Evolutionary conservation across 2,113 vertebrate genomes (phyloP).

Genomic region (Arvicanthis niloticus): DNA sequence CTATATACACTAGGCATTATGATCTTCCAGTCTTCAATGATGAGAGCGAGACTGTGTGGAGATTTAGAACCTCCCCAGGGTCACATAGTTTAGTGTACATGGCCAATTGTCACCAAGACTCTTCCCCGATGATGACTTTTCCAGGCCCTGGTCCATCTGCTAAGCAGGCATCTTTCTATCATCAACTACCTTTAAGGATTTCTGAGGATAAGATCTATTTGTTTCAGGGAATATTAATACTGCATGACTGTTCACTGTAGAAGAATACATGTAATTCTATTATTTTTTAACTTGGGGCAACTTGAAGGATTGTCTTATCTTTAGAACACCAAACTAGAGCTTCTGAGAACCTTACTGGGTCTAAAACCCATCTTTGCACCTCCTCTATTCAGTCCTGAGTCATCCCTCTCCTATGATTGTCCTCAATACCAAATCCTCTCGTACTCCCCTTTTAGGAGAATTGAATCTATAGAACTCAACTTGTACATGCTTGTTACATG

Average conservation of each 20-base stretch:
- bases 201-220: not conserved
- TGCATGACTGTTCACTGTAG: accelerated
- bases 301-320: not conserved
- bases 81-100: not conserved
- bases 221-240: not conserved
- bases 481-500: not conserved
- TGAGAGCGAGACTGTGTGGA: accelerated
- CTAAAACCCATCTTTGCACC: too few species aligned
- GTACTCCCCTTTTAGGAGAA: not conserved
- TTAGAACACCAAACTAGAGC: accelerated
- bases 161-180: not conserved
- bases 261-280: accelerated
- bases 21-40: not conserved
- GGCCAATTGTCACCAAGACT: not conserved
- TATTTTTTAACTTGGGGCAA: not conserved
- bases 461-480: not conserved
- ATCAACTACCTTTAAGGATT: not conserved
- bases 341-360: not conserved
- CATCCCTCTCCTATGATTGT: not conserved
- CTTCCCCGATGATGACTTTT: not conserved
- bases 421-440: not conserved
- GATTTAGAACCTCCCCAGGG: not conserved
- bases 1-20: not conserved
- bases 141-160: not conserved
- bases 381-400: not conserved